These are phyloP conservation scores for Cyprinodon brontotheroides DNA, from an alignment of 2,113 vertebrate species.

Conservation along the genomic window DNA sequence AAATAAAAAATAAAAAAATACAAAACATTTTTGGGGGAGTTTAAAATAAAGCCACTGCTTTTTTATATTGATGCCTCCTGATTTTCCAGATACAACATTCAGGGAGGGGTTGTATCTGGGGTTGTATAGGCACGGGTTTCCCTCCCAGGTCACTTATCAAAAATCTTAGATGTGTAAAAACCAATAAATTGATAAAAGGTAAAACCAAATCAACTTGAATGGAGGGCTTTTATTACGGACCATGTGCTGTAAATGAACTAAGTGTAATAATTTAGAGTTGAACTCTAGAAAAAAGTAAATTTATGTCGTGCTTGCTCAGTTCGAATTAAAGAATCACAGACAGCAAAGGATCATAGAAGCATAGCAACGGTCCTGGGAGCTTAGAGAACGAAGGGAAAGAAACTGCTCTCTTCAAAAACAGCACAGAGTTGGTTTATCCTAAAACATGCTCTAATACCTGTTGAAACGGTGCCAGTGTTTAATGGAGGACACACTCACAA, in stretches of 20 bases:
- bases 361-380: neutral
- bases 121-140: neutral
- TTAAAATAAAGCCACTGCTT: too few relatives aligned
- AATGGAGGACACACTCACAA: neutral
- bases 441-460: neutral
- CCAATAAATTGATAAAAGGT: neutral
- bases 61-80: too few relatives aligned
- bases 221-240: neutral
- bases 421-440: neutral
- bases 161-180: neutral
- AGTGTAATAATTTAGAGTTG: too few relatives aligned
- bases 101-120: too few relatives aligned
- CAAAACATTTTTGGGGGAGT: too few relatives aligned
- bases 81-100: too few relatives aligned
- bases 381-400: neutral
- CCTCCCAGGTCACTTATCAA: neutral
- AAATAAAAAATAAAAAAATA: too few relatives aligned
- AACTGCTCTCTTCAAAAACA: neutral
- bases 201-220: neutral
- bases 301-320: too few relatives aligned
- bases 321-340: neutral
- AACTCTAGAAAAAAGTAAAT: too few relatives aligned
- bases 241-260: too few relatives aligned
- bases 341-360: neutral
- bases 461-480: neutral